Percentiles rank a stretch among this genome's conserved stretches.
Conservation (phyloP, 1,140 invertebrate species). For the Octopus sinensis region DNA sequence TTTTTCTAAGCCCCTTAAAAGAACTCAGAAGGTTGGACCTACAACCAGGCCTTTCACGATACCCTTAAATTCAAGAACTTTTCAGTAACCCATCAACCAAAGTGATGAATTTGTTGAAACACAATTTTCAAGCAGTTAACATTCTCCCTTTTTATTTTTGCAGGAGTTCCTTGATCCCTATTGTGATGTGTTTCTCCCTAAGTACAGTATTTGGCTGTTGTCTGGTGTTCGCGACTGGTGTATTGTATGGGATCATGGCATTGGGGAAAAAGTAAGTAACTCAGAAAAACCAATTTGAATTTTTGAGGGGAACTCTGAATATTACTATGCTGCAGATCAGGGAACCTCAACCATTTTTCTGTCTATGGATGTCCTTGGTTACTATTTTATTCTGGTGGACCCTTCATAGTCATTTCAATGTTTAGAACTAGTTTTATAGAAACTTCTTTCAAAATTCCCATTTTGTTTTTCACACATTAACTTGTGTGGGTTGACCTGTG, state of each 20-base stretch:
- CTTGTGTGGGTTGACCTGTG: too few species aligned
- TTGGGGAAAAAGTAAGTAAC: conserved; percentile 63
- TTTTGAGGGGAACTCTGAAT: neutral
- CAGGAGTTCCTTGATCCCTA: conserved; percentile 74
- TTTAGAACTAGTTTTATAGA: neutral
- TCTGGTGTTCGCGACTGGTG: conserved; percentile 81
- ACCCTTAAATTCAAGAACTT: too few species aligned
- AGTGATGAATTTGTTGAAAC: neutral
- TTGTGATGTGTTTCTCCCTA: conserved; percentile 74
- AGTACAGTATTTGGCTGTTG: conserved; percentile 81
- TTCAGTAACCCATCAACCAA: too few species aligned
- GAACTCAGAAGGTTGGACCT: too few species aligned
- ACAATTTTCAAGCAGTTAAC: neutral
- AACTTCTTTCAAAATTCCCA: neutral
- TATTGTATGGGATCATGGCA: conserved; percentile 90
- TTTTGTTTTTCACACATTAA: too few species aligned
- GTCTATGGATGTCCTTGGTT: neutral
- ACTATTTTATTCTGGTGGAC: neutral
- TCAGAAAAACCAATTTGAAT: neutral
- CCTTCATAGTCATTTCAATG: neutral
- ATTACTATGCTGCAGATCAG: neutral
- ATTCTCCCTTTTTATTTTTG: conserved; percentile 28
- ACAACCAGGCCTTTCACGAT: too few species aligned
- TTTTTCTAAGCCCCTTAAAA: too few species aligned
- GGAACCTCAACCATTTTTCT: neutral